These are phyloP conservation scores for Monodelphis domestica DNA, from an alignment of 2,797 vertebrate species.

Conservation along the genomic window DNA sequence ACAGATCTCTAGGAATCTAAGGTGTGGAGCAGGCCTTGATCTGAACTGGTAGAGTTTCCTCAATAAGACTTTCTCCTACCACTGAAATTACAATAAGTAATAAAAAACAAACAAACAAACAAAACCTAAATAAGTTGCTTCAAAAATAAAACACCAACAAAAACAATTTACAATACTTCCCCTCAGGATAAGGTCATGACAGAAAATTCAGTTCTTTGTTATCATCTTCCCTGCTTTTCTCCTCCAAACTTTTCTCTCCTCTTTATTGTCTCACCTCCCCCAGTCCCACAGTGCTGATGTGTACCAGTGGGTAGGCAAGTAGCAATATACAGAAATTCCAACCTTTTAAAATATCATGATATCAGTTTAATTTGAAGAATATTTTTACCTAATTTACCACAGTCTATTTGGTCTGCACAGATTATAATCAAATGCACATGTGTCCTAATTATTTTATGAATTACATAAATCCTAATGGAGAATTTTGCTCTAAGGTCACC, in stretches of 20 bases:
- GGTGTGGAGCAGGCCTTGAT: neutral
- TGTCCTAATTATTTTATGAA: conserved; percentile 2
- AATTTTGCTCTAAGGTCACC: neutral
- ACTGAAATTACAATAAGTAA: neutral
- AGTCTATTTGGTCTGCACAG: neutral
- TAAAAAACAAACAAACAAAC: too few species aligned
- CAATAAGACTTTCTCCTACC: neutral
- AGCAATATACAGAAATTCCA: conserved; percentile 6
- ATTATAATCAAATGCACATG: conserved; percentile 5
- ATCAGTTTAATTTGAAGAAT: conserved; percentile 3
- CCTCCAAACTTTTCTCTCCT: neutral
- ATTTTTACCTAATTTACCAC: conserved; percentile 11
- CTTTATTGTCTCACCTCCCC: conserved; percentile 22
- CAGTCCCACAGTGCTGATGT: neutral
- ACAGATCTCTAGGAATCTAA: neutral
- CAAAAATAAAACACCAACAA: neutral
- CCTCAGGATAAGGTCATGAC: neutral
- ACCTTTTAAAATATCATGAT: conserved; percentile 27
- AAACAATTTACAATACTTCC: neutral
- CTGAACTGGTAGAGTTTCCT: neutral
- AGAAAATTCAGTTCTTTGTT: conserved; percentile 22
- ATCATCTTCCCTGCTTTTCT: neutral
- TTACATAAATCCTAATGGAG: neutral
- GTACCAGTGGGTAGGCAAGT: neutral
- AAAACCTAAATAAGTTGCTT: too few species aligned